Conservation (phyloP, 2,888 invertebrate genomes). For the Eurytoma adleriae region DNA sequence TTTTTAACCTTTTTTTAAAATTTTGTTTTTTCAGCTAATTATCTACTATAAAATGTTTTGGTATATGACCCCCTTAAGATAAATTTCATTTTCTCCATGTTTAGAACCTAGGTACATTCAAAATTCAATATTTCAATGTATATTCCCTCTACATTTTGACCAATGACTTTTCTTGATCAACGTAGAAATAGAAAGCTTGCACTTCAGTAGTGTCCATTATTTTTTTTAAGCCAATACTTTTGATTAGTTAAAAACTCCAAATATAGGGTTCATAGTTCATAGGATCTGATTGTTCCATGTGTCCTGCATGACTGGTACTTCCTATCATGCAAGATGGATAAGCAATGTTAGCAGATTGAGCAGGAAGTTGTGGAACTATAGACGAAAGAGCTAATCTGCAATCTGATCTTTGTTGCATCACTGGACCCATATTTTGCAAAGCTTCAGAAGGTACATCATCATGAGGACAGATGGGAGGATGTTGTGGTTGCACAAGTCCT, state of each 20-base stretch:
- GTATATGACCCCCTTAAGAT: too few species aligned
- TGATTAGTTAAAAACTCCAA: slow-evolving; percentile 69
- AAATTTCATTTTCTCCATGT: too few species aligned
- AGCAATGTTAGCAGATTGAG: slow-evolving; percentile 62
- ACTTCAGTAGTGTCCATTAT: too few species aligned
- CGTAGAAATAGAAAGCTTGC: too few species aligned
- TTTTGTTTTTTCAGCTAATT: too few species aligned
- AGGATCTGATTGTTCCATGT: slow-evolving; percentile 73
- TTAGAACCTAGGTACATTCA: too few species aligned
- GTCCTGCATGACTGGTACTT: slow-evolving; percentile 64
- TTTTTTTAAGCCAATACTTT: too few species aligned
- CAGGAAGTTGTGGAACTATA: slow-evolving; percentile 62
- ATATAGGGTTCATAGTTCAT: slow-evolving; percentile 74
- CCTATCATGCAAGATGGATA: slow-evolving; percentile 73
- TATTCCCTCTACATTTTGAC: too few species aligned
- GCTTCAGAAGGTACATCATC: slow-evolving; percentile 45
- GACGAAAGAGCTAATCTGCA: slow-evolving; percentile 66
- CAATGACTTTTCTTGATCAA: too few species aligned
- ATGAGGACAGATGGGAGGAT: slow-evolving; percentile 46
- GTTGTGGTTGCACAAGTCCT: slow-evolving; percentile 35
- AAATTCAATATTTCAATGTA: too few species aligned
- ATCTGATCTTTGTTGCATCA: slow-evolving; percentile 71
- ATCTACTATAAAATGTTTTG: too few species aligned
- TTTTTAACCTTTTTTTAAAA: too few species aligned
- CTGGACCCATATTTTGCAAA: slow-evolving; percentile 64